phyloP scores from a whole-genome alignment of 2,113 vertebrate genomes.

The Lasiurus borealis region DNA sequence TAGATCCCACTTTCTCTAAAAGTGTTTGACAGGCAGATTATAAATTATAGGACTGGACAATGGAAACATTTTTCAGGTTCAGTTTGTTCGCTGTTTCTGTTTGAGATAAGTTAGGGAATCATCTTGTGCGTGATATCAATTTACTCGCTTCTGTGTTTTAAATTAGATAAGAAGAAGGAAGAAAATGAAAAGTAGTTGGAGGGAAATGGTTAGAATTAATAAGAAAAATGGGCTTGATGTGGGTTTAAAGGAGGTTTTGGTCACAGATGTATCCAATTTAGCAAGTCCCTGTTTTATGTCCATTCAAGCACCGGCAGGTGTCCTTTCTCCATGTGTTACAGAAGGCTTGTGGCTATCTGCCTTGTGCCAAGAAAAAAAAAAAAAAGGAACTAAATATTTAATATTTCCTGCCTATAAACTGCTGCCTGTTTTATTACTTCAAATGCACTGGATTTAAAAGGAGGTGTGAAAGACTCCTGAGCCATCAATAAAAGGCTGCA shows the following conservation, averaged over 20 bases:
- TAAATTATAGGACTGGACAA: neutral
- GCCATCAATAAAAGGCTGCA: slow-evolving; percentile 79
- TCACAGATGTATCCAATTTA: slow-evolving; percentile 82
- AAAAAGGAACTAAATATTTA: slow-evolving; percentile 82
- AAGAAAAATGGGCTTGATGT: slow-evolving; percentile 67
- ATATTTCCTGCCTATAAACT: slow-evolving; percentile 83
- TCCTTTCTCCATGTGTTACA: slow-evolving; percentile 71
- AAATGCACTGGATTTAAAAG: slow-evolving; percentile 82
- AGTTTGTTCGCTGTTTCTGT: neutral
- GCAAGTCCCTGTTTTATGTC: slow-evolving; percentile 78
- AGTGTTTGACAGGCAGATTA: neutral
- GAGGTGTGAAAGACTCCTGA: slow-evolving; percentile 85
- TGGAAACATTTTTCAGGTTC: slow-evolving; percentile 9
- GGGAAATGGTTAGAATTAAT: slow-evolving; percentile 67
- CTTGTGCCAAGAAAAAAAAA: slow-evolving; percentile 73
- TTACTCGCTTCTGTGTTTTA: slow-evolving; percentile 44
- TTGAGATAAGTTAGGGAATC: neutral
- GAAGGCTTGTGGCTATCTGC: slow-evolving; percentile 67
- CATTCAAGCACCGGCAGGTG: slow-evolving; percentile 79
- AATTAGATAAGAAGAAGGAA: slow-evolving; percentile 58
- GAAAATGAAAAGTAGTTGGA: slow-evolving; percentile 73
- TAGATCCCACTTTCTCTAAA: neutral
- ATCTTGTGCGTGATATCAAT: neutral
- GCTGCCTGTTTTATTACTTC: slow-evolving; percentile 79
- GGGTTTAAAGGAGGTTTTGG: slow-evolving; percentile 68